Evolutionary conservation across 2,113 vertebrate species (phyloP).

Genomic region (Scomber colias): DNA sequence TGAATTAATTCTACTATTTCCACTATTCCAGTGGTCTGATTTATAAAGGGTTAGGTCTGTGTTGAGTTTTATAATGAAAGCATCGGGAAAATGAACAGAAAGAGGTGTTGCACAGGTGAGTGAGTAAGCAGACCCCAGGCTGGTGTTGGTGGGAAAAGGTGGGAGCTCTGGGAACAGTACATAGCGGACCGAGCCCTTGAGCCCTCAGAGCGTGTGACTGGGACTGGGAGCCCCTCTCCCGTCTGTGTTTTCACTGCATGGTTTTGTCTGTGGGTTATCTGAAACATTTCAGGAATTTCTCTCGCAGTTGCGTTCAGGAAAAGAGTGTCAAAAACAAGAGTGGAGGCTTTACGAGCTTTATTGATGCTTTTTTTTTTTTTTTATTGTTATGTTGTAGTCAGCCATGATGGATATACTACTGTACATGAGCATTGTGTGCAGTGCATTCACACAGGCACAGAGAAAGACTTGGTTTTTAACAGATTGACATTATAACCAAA

Average conservation of each 20-base stretch:
- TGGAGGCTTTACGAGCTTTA: not conserved
- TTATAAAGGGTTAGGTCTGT: not conserved
- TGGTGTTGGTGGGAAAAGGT: slow-evolving; percentile 61
- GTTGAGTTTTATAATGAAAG: not conserved
- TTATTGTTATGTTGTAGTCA: not conserved
- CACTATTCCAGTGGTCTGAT: not conserved
- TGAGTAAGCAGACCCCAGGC: slow-evolving; percentile 15
- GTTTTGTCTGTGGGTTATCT: slow-evolving; percentile 84
- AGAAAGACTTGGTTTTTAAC: not conserved
- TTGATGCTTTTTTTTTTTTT: not conserved
- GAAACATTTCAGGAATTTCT: slow-evolving; percentile 84
- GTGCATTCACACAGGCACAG: not conserved
- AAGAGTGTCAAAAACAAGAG: slow-evolving; percentile 41
- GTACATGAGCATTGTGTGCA: not conserved
- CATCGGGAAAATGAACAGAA: not conserved
- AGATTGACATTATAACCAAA: not conserved
- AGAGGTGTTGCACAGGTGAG: slow-evolving; percentile 38
- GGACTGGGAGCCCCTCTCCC: slow-evolving; percentile 69
- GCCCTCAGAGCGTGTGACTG: slow-evolving; percentile 73
- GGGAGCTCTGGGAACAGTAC: slow-evolving; percentile 58
- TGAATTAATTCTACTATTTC: no score
- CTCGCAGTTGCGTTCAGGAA: slow-evolving; percentile 60
- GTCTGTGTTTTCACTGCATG: slow-evolving; percentile 83
- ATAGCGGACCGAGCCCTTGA: slow-evolving; percentile 51
- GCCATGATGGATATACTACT: not conserved